phyloP scores from a whole-genome alignment of 2,797 vertebrate genomes.

The Periparus ater region DNA sequence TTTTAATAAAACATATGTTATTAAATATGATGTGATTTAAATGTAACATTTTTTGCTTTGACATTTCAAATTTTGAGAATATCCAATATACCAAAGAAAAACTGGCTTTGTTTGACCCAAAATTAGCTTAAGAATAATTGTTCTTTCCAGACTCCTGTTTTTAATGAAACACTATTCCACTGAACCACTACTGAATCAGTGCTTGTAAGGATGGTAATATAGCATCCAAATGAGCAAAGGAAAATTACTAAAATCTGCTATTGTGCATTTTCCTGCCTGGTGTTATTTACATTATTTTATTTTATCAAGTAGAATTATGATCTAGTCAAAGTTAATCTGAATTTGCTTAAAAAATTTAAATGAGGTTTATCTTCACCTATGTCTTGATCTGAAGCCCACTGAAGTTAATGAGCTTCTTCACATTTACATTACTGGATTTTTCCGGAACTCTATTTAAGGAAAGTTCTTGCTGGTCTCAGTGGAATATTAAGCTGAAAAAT shows the following conservation, averaged over 20 bases:
- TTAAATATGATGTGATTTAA: not conserved
- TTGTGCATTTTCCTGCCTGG: not conserved
- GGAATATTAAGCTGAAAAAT: not conserved
- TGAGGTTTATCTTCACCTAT: not conserved
- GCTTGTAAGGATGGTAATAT: not conserved
- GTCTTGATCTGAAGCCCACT: not conserved
- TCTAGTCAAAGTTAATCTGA: not conserved
- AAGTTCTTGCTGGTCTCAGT: not conserved
- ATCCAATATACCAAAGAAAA: not conserved
- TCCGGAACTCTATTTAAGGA: not conserved
- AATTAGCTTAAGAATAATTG: not conserved
- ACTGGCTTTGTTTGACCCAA: not conserved
- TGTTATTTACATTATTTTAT: not conserved
- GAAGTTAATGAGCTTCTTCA: not conserved
- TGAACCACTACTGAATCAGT: not conserved
- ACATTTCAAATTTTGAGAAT: not conserved
- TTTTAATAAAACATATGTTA: not conserved
- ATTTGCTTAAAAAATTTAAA: not conserved
- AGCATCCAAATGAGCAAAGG: not conserved
- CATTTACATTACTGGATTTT: rapidly evolving
- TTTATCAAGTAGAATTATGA: not conserved
- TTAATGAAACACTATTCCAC: not conserved
- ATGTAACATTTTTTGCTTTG: not conserved
- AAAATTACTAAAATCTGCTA: not conserved
- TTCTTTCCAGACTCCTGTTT: not conserved